phyloP scores from a whole-genome alignment of 2,797 vertebrate species.

The Diplodus puntazzo region DNA sequence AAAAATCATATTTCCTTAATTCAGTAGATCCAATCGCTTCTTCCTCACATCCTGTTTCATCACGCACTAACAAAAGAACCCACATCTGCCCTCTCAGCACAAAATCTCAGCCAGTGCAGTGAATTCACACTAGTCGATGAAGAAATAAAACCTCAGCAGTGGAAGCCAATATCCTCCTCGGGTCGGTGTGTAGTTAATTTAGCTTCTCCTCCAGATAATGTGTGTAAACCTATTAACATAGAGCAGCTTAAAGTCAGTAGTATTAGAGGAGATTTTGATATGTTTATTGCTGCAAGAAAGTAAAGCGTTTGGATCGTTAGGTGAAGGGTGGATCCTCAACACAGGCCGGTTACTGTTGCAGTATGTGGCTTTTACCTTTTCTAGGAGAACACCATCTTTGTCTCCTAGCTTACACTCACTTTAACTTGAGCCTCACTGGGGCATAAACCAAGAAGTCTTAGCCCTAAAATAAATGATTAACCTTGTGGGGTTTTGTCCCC shows the following conservation, averaged over 20 bases:
- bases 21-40: conserved; percentile 10
- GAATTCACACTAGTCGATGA: conserved; percentile 4
- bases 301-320: neutral
- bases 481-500: neutral
- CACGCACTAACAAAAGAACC: conserved; percentile 4
- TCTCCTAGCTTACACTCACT: neutral
- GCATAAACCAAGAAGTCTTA: neutral
- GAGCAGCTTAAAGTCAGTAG: neutral
- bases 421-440: neutral
- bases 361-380: too few species aligned
- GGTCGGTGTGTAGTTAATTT: conserved; percentile 34
- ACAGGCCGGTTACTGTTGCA: too few species aligned
- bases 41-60: conserved; percentile 35
- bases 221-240: conserved; percentile 2
- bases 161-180: conserved; percentile 28
- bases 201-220: conserved; percentile 18
- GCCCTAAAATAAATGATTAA: neutral
- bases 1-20: neutral
- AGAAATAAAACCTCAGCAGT: conserved; percentile 46
- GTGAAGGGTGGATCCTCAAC: too few species aligned
- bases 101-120: neutral
- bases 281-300: neutral
- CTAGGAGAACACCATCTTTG: too few species aligned
- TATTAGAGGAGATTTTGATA: conserved; percentile 4
- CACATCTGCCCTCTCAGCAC: conserved; percentile 4